Percentiles rank a stretch among this genome's conserved stretches.
These are phyloP conservation scores for Caenorhabditis drosophilae DNA, from an alignment of 2,888 invertebrate species.

Conservation along the genomic window DNA sequence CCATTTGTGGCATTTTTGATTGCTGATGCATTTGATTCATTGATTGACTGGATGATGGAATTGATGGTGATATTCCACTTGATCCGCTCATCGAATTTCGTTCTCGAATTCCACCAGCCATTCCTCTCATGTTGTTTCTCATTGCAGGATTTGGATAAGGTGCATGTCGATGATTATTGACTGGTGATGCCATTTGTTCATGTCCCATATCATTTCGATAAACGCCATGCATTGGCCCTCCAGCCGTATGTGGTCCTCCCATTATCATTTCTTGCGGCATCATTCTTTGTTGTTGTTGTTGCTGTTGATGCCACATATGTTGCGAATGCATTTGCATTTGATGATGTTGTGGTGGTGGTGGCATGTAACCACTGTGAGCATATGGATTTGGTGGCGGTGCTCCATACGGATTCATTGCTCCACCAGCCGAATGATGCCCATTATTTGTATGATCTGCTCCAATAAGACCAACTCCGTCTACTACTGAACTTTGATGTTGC, in stretches of 20 bases:
- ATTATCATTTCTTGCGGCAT: conserved; percentile 42
- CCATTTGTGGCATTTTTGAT: conserved; percentile 19
- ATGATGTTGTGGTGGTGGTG: conserved; percentile 22
- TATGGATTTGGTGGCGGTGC: conserved; percentile 10
- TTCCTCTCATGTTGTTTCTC: conserved; percentile 26
- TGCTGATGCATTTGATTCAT: conserved; percentile 28
- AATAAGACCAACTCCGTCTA: conserved; percentile 27
- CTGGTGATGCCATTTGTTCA: conserved; percentile 32
- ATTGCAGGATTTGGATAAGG: conserved; percentile 34
- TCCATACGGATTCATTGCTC: conserved; percentile 17
- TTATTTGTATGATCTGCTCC: conserved; percentile 7
- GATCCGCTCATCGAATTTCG: conserved; percentile 31
- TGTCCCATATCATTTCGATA: conserved; percentile 31
- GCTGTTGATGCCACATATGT: conserved; percentile 12
- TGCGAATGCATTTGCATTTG: conserved; percentile 9
- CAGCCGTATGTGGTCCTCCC: conserved; percentile 14
- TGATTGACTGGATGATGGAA: conserved; percentile 3
- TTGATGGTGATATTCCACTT: conserved; percentile 9
- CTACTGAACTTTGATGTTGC: conserved; percentile 5
- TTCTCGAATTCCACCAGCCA: conserved; percentile 17
- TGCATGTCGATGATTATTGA: conserved; percentile 26
- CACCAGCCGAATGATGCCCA: not conserved
- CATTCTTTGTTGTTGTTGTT: conserved; percentile 29
- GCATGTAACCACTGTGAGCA: conserved; percentile 18
- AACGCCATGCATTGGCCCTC: conserved; percentile 36